Percentiles rank a stretch among this genome's conserved stretches.
Evolutionary conservation across 1,140 invertebrate species (phyloP).

Genomic region (Glossosoma conforme): DNA sequence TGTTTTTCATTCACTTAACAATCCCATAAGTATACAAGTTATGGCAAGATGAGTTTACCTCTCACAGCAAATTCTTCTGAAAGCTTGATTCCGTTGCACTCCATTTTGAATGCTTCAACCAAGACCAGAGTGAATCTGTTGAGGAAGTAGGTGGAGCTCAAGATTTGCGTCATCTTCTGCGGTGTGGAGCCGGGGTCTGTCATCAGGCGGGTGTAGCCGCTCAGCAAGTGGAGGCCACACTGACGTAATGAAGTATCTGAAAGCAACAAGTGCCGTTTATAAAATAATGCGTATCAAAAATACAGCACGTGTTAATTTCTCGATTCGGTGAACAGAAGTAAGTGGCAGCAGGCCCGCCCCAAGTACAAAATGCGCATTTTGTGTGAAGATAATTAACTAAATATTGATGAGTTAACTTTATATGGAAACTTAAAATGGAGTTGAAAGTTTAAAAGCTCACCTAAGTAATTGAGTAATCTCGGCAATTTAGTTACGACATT

Average conservation of each 20-base stretch:
- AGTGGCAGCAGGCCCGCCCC: too few species aligned
- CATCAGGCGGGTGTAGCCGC: conserved; percentile 57
- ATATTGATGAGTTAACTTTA: conserved; percentile 1
- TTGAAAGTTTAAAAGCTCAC: too few species aligned
- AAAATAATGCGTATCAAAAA: too few species aligned
- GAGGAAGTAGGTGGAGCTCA: conserved; percentile 49
- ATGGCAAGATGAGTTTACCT: conserved; percentile 42
- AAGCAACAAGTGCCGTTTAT: too few species aligned
- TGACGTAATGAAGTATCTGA: too few species aligned
- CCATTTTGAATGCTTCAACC: conserved; percentile 50
- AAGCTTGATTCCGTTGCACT: conserved; percentile 47
- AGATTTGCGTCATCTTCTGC: conserved; percentile 48
- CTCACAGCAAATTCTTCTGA: conserved; percentile 50
- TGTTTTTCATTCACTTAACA: too few species aligned
- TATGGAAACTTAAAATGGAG: conserved; percentile 27
- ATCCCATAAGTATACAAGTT: conserved; percentile 8
- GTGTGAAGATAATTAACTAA: conserved; percentile 10
- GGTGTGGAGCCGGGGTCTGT: conserved; percentile 33
- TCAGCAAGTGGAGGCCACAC: conserved; percentile 55
- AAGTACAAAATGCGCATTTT: conserved; percentile 3
- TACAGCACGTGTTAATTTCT: too few species aligned
- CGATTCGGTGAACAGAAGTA: too few species aligned
- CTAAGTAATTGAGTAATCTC: conserved; percentile 54
- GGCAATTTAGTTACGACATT: conserved; percentile 52
- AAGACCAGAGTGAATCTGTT: conserved; percentile 51